Evolutionary conservation across 2,113 vertebrate species (phyloP), one percentile per base, ranked within the genome.

Genomic region (Forbesichthys papilliferus): DNA sequence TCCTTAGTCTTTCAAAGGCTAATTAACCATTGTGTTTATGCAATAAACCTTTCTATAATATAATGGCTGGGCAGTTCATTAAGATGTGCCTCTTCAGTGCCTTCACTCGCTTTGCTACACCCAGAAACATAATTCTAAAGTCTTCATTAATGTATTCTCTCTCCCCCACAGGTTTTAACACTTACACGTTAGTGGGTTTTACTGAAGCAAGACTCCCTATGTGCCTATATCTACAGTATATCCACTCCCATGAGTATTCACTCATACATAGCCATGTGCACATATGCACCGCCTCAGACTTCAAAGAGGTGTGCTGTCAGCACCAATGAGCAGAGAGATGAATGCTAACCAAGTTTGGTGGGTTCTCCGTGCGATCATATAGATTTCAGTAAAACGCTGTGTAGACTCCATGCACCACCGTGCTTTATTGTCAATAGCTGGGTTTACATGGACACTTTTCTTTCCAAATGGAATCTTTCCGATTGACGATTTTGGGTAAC

Each of bases 261-360:
- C 11, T 55, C 13, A 66, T 36, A 14, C 68, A 36, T 33, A 61
- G 48, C 48, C 58, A 63, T 47, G 12, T 12, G 42, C 48, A 53
- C 34, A 27, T 33, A 70, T 13, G 57, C 36, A 66, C 46, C n/a
- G 52, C 48, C 36, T 69, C 55, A 20, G 60, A 75, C 71, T 84
- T 87, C 55, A 85, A 78, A 83, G 66, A 73, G 0, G 5, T 56
- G 64, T 10, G 7, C 33, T 72, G 81, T 82, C 77, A 46, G 53
- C 60, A 48, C 20, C 69, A 79, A 73, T 81, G 64, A 79, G 60
- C 16, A 42, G 49, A 69, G n/a, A 16, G 48, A 16, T 47, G 36
- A 54, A 72, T 48, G 13, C 72, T 60, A 61, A 73, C n/a, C 20
- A 63, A 69, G 71, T 48, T 36, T 56, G 55, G 11, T 62, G 54